phyloP scores from a whole-genome alignment of 2,797 vertebrate genomes.

The Eleutherodactylus coqui region DNA sequence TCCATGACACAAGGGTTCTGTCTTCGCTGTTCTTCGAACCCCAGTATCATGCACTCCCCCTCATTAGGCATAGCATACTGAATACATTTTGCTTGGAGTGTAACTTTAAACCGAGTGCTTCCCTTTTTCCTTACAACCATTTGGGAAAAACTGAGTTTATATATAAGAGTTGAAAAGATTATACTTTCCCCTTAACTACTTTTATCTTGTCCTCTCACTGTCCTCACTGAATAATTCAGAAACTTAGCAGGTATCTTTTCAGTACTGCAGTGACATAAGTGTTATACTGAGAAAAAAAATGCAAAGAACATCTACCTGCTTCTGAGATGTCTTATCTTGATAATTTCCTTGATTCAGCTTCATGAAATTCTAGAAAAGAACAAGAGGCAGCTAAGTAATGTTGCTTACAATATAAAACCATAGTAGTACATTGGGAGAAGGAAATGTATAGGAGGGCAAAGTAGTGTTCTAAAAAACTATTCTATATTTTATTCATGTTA shows the following conservation, averaged over 20 bases:
- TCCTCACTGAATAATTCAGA: conserved; percentile 49
- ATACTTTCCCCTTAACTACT: conserved; percentile 20
- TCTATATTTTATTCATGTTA: too few species aligned
- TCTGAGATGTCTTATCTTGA: conserved; percentile 8
- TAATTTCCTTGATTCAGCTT: neutral
- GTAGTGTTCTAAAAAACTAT: too few species aligned
- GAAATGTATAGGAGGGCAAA: neutral
- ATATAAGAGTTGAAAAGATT: neutral
- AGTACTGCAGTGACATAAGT: conserved; percentile 35
- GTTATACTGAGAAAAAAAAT: conserved; percentile 34
- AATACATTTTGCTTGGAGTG: neutral
- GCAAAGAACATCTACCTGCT: conserved; percentile 7
- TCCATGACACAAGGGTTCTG: neutral
- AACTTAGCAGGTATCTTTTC: conserved; percentile 44
- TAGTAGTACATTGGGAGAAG: conserved; percentile 1
- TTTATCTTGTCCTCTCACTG: conserved; percentile 45
- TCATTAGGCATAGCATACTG: too few species aligned
- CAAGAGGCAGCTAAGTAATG: neutral
- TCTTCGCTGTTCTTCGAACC: neutral
- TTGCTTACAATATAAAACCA: neutral
- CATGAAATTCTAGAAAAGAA: conserved; percentile 3
- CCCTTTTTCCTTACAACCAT: neutral
- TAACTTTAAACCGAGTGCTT: neutral
- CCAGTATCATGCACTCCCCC: neutral
- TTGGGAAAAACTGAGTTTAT: conserved; percentile 1